Evolutionary conservation across 2,888 invertebrate genomes (phyloP).

Genomic region (Drosophila niveifrons): DNA sequence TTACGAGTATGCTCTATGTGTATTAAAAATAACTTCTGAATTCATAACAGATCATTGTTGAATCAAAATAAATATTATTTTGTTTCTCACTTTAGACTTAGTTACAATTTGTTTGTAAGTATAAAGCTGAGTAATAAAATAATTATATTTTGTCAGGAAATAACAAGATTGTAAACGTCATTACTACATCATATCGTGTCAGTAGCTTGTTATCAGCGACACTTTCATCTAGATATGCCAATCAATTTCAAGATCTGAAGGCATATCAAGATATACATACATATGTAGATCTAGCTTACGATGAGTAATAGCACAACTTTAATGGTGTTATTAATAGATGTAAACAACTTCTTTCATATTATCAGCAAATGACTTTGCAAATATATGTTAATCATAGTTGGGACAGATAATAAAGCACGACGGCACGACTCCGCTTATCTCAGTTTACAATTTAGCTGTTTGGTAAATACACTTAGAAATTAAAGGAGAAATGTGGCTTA

Average conservation of each 20-base stretch:
- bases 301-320: background rate
- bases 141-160: background rate
- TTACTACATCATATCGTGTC: background rate
- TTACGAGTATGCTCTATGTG: constrained; percentile 1
- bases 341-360: constrained; percentile 19
- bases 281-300: background rate
- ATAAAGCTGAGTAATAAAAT: background rate
- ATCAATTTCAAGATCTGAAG: background rate
- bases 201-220: background rate
- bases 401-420: background rate
- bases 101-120: background rate
- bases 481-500: constrained; percentile 16
- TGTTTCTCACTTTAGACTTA: background rate
- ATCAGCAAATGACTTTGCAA: constrained; percentile 16
- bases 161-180: background rate
- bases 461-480: constrained; percentile 1
- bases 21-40: constrained; percentile 12
- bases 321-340: constrained; percentile 2
- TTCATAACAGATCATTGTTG: background rate
- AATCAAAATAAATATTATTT: constrained; percentile 4
- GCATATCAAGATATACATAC: background rate
- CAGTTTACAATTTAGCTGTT: constrained; percentile 13
- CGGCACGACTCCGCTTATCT: constrained; percentile 21
- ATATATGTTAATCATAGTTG: background rate
- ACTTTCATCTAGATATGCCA: background rate